Evolutionary conservation across 2,797 vertebrate genomes (phyloP).

Genomic region (Mionectes olivaceus): DNA sequence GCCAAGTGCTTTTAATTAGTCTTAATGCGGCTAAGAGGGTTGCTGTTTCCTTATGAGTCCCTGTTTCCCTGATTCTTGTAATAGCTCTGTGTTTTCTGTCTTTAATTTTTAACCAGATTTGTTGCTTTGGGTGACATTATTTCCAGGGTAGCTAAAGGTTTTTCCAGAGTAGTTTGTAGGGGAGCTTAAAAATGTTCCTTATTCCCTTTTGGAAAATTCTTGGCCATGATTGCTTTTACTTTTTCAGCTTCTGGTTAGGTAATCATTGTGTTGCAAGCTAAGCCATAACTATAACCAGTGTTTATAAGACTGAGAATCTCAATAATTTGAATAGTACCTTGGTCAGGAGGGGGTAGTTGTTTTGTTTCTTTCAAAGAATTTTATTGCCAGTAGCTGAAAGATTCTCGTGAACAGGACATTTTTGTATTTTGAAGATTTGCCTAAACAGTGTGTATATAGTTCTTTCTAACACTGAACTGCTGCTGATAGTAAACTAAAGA

Average conservation of each 20-base stretch:
- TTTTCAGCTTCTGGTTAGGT: background rate
- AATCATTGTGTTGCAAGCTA: background rate
- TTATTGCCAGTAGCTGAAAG: background rate
- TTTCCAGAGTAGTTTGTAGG: background rate
- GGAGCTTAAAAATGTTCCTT: background rate
- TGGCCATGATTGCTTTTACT: background rate
- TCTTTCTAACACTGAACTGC: background rate
- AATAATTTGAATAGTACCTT: background rate
- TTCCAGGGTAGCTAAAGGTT: background rate
- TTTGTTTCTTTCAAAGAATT: background rate
- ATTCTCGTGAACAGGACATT: background rate
- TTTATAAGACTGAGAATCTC: background rate
- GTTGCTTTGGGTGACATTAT: background rate
- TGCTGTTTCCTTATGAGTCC: background rate
- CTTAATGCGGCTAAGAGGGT: background rate
- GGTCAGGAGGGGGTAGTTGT: background rate
- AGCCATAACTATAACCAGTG: background rate
- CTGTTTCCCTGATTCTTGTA: background rate
- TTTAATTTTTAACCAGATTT: background rate
- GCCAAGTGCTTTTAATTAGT: background rate
- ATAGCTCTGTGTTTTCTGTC: background rate
- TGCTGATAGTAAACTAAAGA: background rate
- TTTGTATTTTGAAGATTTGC: background rate
- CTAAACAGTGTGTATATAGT: background rate
- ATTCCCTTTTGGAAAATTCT: background rate